A percentile compares a stretch with the other conserved stretches of the same genome.
These are phyloP conservation scores for Sakesphorus luctuosus DNA, from an alignment of 2,113 vertebrate species.

Conservation along the genomic window DNA sequence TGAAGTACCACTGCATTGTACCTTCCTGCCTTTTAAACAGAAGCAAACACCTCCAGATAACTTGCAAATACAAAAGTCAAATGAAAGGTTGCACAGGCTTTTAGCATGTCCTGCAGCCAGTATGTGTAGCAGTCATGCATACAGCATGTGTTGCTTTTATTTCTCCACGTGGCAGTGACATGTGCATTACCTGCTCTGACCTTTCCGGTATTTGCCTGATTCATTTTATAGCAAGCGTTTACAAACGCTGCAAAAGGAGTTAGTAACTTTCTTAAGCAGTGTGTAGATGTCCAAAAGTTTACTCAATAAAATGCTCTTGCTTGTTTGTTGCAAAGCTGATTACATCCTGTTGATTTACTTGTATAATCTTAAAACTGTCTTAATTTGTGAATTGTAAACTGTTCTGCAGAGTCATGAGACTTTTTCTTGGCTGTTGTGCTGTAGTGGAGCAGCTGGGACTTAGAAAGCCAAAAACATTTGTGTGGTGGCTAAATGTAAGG, in stretches of 20 bases:
- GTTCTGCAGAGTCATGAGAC: slow-evolving; percentile 21
- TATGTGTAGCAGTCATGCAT: neutral
- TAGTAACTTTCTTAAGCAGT: neutral
- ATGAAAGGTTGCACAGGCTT: neutral
- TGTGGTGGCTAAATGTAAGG: neutral
- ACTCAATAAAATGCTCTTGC: neutral
- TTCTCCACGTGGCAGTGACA: neutral
- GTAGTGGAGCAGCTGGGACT: neutral
- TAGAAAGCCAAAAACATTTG: neutral
- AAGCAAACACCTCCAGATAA: neutral
- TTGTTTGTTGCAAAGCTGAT: slow-evolving; percentile 8
- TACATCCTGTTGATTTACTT: neutral
- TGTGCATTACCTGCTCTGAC: neutral
- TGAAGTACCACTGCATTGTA: neutral
- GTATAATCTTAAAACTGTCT: neutral
- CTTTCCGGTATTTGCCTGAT: neutral
- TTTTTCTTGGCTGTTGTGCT: neutral
- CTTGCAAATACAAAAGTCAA: neutral
- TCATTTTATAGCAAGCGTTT: neutral
- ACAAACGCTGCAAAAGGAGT: neutral
- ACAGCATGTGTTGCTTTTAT: neutral
- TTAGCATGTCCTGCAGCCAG: neutral
- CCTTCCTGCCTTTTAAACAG: neutral
- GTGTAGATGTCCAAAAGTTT: neutral
- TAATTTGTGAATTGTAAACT: neutral